Evolutionary conservation across 2,113 vertebrate species (phyloP).

Genomic region (Oncorhynchus mykiss): DNA sequence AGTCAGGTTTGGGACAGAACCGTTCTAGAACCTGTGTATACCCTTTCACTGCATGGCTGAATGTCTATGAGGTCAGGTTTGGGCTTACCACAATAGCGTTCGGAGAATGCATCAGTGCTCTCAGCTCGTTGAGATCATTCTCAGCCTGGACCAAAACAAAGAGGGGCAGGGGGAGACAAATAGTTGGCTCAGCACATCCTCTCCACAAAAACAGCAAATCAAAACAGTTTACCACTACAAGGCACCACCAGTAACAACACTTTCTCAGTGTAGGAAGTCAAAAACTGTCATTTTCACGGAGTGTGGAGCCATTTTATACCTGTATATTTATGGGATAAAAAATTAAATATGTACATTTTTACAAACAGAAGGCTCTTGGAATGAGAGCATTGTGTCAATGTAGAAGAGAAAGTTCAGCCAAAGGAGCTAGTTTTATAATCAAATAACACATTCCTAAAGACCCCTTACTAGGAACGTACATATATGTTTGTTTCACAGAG

Average conservation of each 20-base stretch:
- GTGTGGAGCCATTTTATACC: background rate
- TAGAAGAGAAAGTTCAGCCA: background rate
- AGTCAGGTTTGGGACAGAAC: slow-evolving; percentile 3
- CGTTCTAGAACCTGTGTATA: slow-evolving; percentile 52
- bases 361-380: background rate
- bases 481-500: too few relatives aligned
- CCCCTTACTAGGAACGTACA: background rate
- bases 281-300: background rate
- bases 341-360: background rate
- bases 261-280: background rate
- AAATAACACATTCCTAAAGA: slow-evolving; percentile 2
- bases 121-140: slow-evolving; percentile 99
- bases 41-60: slow-evolving; percentile 16
- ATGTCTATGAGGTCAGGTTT: slow-evolving; percentile 46
- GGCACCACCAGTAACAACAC: background rate
- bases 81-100: slow-evolving; percentile 98
- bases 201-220: background rate
- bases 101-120: slow-evolving; percentile 99
- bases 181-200: slow-evolving; percentile 15
- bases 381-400: background rate
- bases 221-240: background rate
- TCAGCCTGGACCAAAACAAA: slow-evolving; percentile 89
- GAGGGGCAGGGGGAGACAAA: slow-evolving; percentile 32
- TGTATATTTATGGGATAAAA: background rate
- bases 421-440: background rate